Evolutionary conservation across 2,113 vertebrate genomes (phyloP), one percentile per base, ranked within the genome.

Genomic region (Rissa tridactyla): DNA sequence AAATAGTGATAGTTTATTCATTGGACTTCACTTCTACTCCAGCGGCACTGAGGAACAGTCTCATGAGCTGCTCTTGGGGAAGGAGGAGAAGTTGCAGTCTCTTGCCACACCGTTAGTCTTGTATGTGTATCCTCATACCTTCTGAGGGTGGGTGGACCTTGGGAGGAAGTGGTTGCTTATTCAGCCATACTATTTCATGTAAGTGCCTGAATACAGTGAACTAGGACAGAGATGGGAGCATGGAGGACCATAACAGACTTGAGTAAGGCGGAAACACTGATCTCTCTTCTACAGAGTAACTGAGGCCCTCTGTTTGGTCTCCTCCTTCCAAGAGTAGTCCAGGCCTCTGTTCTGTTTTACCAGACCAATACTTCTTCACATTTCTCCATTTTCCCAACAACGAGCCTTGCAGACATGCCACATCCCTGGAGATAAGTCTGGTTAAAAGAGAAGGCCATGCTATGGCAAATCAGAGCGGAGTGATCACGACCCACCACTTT

Each of bases 71-170:
- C 69, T 54, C 15, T 40, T 42, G 49, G 42, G 22, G 51, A 77
- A 66, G 54, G n/a, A 58, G 49, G 64, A 70, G 55, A 64, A 66
- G 25, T 7, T 69, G 65, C 32, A 64, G 42, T 46, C 29, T 69
- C 25, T 36, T 82, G 51, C 36, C 5, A 0, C 32, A 22, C 16
- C 15, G 6, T 79, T 7, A 40, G 47, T 22, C 30, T 95, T 0
- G 0, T 57, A 15, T 10, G 4, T 2, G 0, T 52, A 29, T 49
- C 40, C 32, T 64, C 30, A 3, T 19, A 13, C 70, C 42, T 79
- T 91, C 58, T 68, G 15, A 55, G 38, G 44, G 15, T 32, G 7
- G 1, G 0, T n/a, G 34, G 23, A 20, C 55, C 38, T n/a, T 47
- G 26, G 51, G 27, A 79, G 42, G 57, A 86, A 23, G 19, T 66